A percentile compares a stretch with the other conserved stretches of the same genome.
phyloP scores from a whole-genome alignment of 92 coral and sea anemone genomes.

The Palythoa grandiflora region DNA sequence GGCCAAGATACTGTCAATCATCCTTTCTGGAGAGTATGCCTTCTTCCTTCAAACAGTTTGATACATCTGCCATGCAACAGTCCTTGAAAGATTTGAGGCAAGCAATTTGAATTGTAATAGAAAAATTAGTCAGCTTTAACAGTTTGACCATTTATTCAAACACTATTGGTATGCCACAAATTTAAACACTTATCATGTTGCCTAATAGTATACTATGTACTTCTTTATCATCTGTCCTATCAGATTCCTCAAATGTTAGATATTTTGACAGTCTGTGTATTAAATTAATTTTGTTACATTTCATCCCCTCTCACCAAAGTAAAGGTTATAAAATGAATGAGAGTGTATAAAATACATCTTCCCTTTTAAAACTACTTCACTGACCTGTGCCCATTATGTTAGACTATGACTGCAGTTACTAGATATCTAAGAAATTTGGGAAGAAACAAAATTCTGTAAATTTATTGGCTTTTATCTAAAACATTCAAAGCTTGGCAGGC shows the following conservation, averaged over 20 bases:
- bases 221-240: not conserved
- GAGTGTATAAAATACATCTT: not conserved
- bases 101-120: slow-evolving; percentile 20
- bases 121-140: not conserved
- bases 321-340: no score
- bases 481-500: not conserved
- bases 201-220: not conserved
- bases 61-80: slow-evolving; percentile 51
- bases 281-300: not conserved
- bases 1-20: slow-evolving; percentile 57
- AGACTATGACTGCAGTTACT: not conserved
- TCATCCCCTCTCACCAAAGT: no score
- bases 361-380: not conserved
- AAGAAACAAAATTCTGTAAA: not conserved
- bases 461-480: not conserved
- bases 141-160: not conserved
- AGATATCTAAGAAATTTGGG: not conserved
- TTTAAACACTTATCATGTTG: not conserved
- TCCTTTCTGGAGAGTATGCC: slow-evolving; percentile 65
- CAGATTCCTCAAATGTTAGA: not conserved
- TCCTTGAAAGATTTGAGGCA: slow-evolving; percentile 69
- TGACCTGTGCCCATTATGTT: not conserved
- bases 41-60: slow-evolving; percentile 45
- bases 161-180: not conserved
- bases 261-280: not conserved